Base-by-base conservation (phyloP, 2,888 invertebrate species). In the Melinaea menophilus region DNA sequence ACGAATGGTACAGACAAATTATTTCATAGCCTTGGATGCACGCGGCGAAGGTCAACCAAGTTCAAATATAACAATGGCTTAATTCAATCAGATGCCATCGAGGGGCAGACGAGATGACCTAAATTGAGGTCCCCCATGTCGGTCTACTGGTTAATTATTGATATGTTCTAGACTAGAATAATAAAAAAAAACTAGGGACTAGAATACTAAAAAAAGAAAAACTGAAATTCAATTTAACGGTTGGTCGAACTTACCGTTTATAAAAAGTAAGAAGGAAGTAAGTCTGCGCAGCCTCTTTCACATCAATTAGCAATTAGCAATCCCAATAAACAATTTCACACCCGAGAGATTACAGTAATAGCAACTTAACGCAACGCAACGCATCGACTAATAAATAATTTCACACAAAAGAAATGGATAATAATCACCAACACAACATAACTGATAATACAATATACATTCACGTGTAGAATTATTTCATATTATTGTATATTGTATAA, bases 271-370 rank as follows among this genome's bases (percentile, higher is more conserved):
- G 55, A 46, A 58, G 62, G 62, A 62, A 47, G 51, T 54, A 33
- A 57, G 58, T 54, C 62, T 58, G 41, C 34, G 41, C 46, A 46
- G 35, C 60, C 56, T 55, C 34, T 56, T 61, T 41, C 9, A 41
- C 34, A 47, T 35, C 22, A 55, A 46, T 58, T 58, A 51, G 51
- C 22, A 48, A 51, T 61, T n/a, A 58, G 34, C 54, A 13, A 31
- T 56, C 48, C 35, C 56, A 63, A 63, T 59, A 35, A 63, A 37
- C 31, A 41, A 59, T 63, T 63, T 54, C 51, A 63, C 47, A 56
- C 59, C 56, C 59, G 55, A 48, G 11, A 47, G 63, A 57, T 51
- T 37, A 47, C 41, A 51, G n/a, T 55, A 55, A 60, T 34, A 33
- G 41, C 22, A 3, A n/a, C 13, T 57, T 47, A 13, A 48, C 46